These are phyloP conservation scores for Ailurus styani DNA, from an alignment of 2,113 vertebrate species.

Conservation along the genomic window DNA sequence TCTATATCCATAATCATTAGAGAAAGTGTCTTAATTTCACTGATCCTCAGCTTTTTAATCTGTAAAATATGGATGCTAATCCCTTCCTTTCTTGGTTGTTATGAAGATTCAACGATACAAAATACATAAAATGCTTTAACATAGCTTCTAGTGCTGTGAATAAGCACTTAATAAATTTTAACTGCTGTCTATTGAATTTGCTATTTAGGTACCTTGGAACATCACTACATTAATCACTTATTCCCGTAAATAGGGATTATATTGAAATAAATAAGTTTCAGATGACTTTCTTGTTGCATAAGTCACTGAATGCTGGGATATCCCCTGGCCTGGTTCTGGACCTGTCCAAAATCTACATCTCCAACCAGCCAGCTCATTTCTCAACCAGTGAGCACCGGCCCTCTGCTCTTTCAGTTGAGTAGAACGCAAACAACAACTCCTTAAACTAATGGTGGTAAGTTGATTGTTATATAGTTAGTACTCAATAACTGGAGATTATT, in stretches of 20 bases:
- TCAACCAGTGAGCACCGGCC: background rate
- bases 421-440: too few relatives aligned
- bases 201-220: background rate
- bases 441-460: background rate
- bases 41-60: background rate
- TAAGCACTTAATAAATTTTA: conserved; percentile 20
- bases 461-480: background rate
- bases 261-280: background rate
- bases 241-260: background rate
- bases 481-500: background rate
- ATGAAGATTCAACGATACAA: background rate
- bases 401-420: background rate
- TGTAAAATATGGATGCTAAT: background rate
- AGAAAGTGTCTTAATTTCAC: background rate
- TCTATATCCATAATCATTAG: background rate
- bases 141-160: background rate
- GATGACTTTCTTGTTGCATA: background rate
- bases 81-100: background rate
- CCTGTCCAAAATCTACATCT: background rate
- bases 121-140: background rate
- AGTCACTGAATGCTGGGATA: background rate
- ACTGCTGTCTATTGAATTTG: background rate
- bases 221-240: background rate
- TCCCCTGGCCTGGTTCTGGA: background rate
- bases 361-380: background rate